Evolutionary conservation across 1,140 invertebrate genomes (phyloP), one percentile per base, ranked within the genome.

Genomic region (Ooceraea biroi): DNA sequence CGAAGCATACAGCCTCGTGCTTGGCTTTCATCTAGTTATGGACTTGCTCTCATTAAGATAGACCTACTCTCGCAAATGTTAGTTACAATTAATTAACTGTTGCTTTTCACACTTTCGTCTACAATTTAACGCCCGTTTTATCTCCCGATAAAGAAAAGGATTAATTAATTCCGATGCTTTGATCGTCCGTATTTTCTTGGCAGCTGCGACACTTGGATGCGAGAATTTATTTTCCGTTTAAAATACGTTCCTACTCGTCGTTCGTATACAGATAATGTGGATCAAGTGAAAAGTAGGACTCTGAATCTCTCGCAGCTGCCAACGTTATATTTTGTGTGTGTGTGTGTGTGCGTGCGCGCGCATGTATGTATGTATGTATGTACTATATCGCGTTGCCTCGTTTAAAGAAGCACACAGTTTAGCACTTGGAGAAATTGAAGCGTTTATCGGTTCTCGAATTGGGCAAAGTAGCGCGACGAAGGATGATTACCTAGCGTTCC

Each of bases 11-110:
- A 66, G 11, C 10, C 22, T 58, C 12, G 65, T 36, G 36, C 36
- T 78, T 78, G 50, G 17, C 8, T 65, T 44, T 69, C 22, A 66
- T 27, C 68, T 19, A 12, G 19, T 69, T 80, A 58, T 44, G 27
- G 3, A 80, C 7, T 30, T 30, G 71, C 2, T 78, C 14, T 71
- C 25, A 57, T 69, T 46, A 46, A 2, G 71, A 69, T 22, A 71
- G 8, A 3, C 10, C 22, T 78, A 5, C 44, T 80, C 22, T 19
- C 41, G 25, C 44, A 46, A 80, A 30, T 36, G 22, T 77, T 66
- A 55, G n/a, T 77, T 66, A 41, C 3, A 61, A 50, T 46, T 19
- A 0, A 30, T 36, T 36, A 36, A 36, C 7, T 7, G 36, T 36
- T 36, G 36, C 36, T 36, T 36, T 36, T 36, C 36, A 36, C 7